These are phyloP conservation scores for Meta bourneti DNA, from an alignment of 2,888 invertebrate genomes.

Conservation along the genomic window DNA sequence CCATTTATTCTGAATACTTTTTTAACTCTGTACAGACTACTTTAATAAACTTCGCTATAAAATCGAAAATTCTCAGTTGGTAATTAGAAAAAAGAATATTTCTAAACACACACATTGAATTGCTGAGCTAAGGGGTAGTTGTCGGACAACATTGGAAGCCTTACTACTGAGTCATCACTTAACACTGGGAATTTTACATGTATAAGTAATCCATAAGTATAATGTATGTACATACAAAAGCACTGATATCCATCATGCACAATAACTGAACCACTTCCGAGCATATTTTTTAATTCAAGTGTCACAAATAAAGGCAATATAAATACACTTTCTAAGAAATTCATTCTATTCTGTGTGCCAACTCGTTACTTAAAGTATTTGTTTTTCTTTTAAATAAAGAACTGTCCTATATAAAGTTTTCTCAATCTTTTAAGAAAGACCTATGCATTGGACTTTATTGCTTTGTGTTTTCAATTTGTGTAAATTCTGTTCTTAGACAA, in stretches of 20 bases:
- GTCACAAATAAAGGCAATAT: too few relatives aligned
- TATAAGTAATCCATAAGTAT: conserved; percentile 60
- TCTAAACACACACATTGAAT: conserved; percentile 45
- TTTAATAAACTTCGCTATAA: conserved; percentile 3
- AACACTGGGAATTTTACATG: conserved; percentile 65
- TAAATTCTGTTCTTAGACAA: too few relatives aligned
- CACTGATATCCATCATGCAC: conserved; percentile 30
- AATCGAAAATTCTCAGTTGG: background rate
- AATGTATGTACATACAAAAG: conserved; percentile 73
- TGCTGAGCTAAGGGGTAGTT: conserved; percentile 76
- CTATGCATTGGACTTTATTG: too few relatives aligned
- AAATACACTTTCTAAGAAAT: background rate
- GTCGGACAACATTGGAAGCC: conserved; percentile 76
- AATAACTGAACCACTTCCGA: conserved; percentile 36
- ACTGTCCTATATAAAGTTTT: too few relatives aligned
- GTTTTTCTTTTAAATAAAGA: too few relatives aligned
- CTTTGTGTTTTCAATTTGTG: too few relatives aligned
- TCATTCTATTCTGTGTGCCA: background rate
- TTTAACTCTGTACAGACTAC: background rate
- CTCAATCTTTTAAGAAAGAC: too few relatives aligned
- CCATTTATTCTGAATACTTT: background rate
- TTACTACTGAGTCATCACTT: conserved; percentile 75
- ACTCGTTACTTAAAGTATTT: too few relatives aligned
- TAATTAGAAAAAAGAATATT: conserved; percentile 8
- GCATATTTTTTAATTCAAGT: background rate